Conservation (phyloP, 2,888 invertebrate genomes). For the Frankliniella fusca region DNA sequence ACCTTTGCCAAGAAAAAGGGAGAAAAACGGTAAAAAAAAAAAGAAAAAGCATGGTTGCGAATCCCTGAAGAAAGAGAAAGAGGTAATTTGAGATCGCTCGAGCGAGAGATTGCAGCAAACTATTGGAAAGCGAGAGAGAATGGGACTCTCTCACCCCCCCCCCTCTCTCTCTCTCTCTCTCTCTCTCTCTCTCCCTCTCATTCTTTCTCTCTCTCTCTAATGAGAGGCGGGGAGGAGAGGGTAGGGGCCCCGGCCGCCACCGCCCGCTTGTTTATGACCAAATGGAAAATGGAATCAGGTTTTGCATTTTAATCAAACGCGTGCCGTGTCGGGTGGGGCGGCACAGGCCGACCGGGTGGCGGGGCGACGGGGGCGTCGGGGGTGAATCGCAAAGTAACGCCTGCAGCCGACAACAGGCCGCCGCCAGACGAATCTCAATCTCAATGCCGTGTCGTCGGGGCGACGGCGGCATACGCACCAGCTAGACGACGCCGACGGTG, state of each 20-base stretch:
- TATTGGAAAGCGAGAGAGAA: neutral
- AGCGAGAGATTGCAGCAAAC: slow-evolving; percentile 21
- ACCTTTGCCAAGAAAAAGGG: neutral
- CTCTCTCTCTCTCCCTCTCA: neutral
- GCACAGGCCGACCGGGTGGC: neutral
- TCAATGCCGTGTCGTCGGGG: too few species aligned
- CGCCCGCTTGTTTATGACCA: slow-evolving; percentile 1
- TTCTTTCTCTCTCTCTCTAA: neutral
- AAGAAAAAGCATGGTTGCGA: neutral
- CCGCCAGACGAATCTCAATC: neutral
- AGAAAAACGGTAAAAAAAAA: neutral
- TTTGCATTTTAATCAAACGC: slow-evolving; percentile 24
- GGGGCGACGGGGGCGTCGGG: neutral
- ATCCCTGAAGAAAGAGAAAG: slow-evolving; percentile 14
- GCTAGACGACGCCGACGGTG: too few species aligned
- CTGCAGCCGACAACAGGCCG: neutral
- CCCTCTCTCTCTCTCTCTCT: neutral
- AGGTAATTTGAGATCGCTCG: slow-evolving; percentile 7
- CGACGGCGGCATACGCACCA: too few species aligned
- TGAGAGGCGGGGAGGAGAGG: neutral
- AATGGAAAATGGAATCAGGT: slow-evolving; percentile 24
- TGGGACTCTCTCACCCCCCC: neutral
- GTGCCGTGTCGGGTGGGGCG: neutral
- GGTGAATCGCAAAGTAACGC: neutral
- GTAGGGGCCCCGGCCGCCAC: too few species aligned